phyloP scores from a whole-genome alignment of 2,797 vertebrate genomes.

The Poliocrania exsul region DNA sequence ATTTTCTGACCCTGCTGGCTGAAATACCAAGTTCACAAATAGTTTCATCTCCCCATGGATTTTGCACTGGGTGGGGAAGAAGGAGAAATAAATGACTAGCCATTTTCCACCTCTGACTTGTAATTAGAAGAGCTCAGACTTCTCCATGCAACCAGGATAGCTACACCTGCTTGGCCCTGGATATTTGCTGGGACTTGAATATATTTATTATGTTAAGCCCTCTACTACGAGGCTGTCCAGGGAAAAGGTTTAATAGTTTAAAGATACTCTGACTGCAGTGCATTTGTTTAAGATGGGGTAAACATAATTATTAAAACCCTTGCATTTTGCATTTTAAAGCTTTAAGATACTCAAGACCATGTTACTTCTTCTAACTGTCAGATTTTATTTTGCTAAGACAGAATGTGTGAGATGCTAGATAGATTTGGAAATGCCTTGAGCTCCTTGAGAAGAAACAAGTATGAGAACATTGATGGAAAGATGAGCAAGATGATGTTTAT shows the following conservation, averaged over 20 bases:
- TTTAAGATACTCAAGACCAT: neutral
- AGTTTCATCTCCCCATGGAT: neutral
- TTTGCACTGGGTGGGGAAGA: accelerated
- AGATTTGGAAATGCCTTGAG: neutral
- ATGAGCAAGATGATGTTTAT: neutral
- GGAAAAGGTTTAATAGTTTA: neutral
- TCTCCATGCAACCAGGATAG: neutral
- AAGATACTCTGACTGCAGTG: neutral
- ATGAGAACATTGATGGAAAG: neutral
- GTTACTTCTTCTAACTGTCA: neutral
- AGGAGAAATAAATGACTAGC: neutral
- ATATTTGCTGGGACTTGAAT: neutral
- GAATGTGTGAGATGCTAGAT: neutral
- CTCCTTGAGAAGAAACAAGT: neutral
- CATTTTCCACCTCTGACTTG: neutral
- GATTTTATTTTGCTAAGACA: neutral
- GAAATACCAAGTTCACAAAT: neutral
- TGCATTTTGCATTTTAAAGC: neutral
- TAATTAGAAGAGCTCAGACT: neutral
- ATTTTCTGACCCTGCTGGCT: neutral
- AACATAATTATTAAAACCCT: neutral
- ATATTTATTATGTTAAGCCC: neutral
- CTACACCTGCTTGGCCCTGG: neutral
- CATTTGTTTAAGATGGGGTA: neutral
- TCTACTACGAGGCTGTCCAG: neutral